Base-by-base conservation (phyloP, 2,113 vertebrate species). In the Notarius lentiginosus region DNA sequence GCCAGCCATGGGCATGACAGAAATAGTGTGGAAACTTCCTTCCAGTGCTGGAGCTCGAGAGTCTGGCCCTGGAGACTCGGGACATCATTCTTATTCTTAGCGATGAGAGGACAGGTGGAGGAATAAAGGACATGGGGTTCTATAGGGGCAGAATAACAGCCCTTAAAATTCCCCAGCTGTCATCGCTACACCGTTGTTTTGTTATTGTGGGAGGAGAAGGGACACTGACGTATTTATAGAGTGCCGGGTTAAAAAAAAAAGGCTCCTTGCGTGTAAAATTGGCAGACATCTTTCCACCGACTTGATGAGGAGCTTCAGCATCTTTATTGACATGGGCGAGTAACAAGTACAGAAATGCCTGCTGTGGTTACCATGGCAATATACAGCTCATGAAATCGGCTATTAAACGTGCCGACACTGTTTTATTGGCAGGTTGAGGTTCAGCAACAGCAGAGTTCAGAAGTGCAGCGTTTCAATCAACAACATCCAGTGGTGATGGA, bases 21-120 rank as follows among this genome's bases (percentile, higher is more conserved):
- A 91, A 93, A 94, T 94, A 92, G 91, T 90, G 91, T 91, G 93
- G 93, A 95, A 94, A 94, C 89, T 95, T 93, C 92, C 92, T 91
- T 94, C 89, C 89, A 83, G 55, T 88, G 91, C 88, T 91, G 87
- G 91, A 91, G 92, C 93, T 89, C 91, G 11, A 41, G 86, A 91
- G 75, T 88, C 91, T 84, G 91, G 88, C 86, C 53, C 55, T 84
- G 82, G 79, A 90, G 80, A 91, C 88, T 87, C 84, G 75, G 84
- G 47, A 79, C 90, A 92, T 91, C 88, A 89, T 84, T 86, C 87
- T 92, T 92, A 92, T 93, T 92, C 91, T 91, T 90, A 88, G 89
- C 82, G 22, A 66, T 24, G 84, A 47, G 80, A 53, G 60, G 79
- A 56, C 66, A 90, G 84, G 70, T 65, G 87, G 85, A 82, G 89